Conservation (phyloP, 1,140 invertebrate genomes). For the Cotesia typhae region DNA sequence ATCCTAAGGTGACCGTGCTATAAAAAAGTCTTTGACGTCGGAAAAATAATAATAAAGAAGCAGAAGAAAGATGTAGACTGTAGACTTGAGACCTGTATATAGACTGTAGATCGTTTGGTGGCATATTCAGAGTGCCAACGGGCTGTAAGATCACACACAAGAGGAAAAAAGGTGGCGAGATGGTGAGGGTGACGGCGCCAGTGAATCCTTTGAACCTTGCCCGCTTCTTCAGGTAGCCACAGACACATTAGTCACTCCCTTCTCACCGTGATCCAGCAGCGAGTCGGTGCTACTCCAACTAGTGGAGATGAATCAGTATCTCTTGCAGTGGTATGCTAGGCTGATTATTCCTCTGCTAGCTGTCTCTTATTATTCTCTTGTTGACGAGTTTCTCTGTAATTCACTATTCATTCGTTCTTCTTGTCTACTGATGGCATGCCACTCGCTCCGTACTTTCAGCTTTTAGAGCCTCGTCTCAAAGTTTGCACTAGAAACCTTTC, state of each 20-base stretch:
- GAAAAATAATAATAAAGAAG: too few species aligned
- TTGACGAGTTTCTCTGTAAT: conserved; percentile 17
- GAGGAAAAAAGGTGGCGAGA: conserved; percentile 41
- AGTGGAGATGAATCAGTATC: neutral
- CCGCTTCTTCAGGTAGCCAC: conserved; percentile 66
- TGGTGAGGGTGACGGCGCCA: conserved; percentile 58
- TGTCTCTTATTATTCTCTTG: neutral
- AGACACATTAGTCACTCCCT: conserved; percentile 67
- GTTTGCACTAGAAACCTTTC: too few species aligned
- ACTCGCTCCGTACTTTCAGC: conserved; percentile 30
- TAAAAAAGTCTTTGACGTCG: too few species aligned
- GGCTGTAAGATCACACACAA: neutral
- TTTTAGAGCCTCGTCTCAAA: too few species aligned
- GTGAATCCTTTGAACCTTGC: conserved; percentile 62
- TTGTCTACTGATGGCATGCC: neutral
- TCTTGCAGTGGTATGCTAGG: neutral
- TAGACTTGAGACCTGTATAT: neutral
- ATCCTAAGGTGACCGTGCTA: conserved; percentile 9
- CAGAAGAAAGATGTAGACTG: too few species aligned
- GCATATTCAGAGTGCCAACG: neutral
- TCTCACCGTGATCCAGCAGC: conserved; percentile 33
- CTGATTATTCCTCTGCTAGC: neutral
- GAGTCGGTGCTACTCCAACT: too few species aligned
- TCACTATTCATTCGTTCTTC: conserved; percentile 8
- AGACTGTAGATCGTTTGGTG: conserved; percentile 2